Conservation (phyloP, 2,797 vertebrate species). For the Muscicapa striata region DNA sequence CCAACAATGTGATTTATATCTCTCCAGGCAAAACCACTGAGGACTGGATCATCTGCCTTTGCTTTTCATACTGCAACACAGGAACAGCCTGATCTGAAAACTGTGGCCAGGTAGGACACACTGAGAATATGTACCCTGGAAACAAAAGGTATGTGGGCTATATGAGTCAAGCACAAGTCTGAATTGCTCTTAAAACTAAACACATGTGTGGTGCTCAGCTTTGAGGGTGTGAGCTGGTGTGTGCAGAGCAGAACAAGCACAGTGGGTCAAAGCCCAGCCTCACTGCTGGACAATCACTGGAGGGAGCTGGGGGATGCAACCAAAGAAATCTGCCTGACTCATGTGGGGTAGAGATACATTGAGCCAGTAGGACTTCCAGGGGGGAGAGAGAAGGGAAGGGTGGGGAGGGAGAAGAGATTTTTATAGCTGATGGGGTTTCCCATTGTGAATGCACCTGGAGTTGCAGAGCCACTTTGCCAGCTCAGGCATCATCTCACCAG, state of each 20-base stretch:
- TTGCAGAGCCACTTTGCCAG: background rate
- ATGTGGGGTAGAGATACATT: background rate
- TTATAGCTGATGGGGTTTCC: background rate
- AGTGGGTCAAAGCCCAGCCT: background rate
- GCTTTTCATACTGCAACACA: background rate
- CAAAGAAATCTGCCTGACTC: background rate
- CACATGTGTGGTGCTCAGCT: rapidly evolving
- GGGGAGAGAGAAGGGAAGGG: background rate
- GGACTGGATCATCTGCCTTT: background rate
- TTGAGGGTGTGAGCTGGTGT: background rate
- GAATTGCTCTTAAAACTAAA: background rate
- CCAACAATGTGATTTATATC: background rate
- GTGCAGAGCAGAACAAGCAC: background rate
- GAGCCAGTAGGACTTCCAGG: background rate
- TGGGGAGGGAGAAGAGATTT: background rate
- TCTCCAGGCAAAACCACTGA: background rate
- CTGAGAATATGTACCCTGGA: background rate
- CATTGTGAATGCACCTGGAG: background rate
- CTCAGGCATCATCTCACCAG: background rate
- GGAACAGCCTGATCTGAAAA: background rate
- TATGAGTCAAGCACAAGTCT: background rate
- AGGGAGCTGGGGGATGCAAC: background rate
- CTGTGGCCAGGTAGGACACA: background rate
- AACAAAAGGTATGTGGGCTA: background rate
- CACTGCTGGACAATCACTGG: background rate